Conservation (phyloP, 2,888 invertebrate genomes). For the Phyllotreta striolata region DNA sequence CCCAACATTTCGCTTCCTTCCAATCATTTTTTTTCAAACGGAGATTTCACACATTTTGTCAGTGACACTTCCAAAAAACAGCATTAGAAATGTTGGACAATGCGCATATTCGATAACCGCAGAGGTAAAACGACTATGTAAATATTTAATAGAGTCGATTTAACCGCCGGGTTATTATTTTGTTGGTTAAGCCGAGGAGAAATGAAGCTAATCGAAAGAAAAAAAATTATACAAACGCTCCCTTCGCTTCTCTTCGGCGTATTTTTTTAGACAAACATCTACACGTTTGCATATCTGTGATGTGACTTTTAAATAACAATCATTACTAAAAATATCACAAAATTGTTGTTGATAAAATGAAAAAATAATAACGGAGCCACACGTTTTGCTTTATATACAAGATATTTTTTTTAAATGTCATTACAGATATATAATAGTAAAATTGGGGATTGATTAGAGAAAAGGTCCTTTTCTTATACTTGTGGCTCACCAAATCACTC, state of each 20-base stretch:
- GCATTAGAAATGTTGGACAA: conserved; percentile 24
- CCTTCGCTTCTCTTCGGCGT: conserved; percentile 48
- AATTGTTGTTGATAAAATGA: conserved; percentile 65
- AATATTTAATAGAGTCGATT: conserved; percentile 33
- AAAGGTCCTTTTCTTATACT: conserved; percentile 49
- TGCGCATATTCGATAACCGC: conserved; percentile 24
- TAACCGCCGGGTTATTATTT: conserved; percentile 37
- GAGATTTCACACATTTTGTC: conserved; percentile 3
- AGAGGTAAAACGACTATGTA: conserved; percentile 16
- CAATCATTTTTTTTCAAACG: conserved; percentile 1
- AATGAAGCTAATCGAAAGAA: conserved; percentile 37
- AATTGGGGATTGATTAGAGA: conserved; percentile 36
- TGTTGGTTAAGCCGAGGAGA: conserved; percentile 45
- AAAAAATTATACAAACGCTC: conserved; percentile 22
- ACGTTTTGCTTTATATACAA: conserved; percentile 54
- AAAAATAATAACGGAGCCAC: conserved; percentile 64
- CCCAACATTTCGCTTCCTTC: conserved; percentile 23
- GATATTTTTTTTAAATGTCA: conserved; percentile 37
- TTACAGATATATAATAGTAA: conserved; percentile 31
- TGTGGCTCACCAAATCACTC: conserved; percentile 57
- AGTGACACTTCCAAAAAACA: conserved; percentile 4
- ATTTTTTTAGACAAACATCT: conserved; percentile 52
- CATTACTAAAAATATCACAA: conserved; percentile 68
- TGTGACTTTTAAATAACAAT: conserved; percentile 66
- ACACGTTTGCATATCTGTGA: conserved; percentile 58